Evolutionary conservation across 2,113 vertebrate genomes (phyloP).

Genomic region (Perca flavescens): DNA sequence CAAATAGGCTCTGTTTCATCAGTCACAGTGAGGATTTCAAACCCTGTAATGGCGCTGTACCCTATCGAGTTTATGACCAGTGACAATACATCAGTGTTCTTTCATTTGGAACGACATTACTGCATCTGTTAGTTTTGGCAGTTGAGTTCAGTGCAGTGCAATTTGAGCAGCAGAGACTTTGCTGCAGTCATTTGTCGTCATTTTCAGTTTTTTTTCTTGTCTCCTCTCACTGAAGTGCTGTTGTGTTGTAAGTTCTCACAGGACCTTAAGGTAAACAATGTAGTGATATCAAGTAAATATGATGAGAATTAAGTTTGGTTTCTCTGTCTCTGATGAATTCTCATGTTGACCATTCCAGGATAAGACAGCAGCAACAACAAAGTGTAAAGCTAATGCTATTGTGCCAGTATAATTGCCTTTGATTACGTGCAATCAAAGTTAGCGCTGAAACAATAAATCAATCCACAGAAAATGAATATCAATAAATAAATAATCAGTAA

Average conservation of each 20-base stretch:
- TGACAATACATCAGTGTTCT: conserved; percentile 81
- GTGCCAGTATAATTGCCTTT: background rate
- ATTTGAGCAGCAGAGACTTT: conserved; percentile 79
- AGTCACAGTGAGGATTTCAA: conserved; percentile 81
- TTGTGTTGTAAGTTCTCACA: conserved; percentile 36
- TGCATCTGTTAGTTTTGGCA: conserved; percentile 81
- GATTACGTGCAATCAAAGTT: background rate
- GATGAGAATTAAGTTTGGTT: background rate
- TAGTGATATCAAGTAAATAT: conserved; percentile 5
- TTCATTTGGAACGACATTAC: conserved; percentile 80
- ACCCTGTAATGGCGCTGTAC: conserved; percentile 75
- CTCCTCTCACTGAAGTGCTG: conserved; percentile 46
- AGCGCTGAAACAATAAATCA: background rate
- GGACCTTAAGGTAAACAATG: conserved; percentile 25
- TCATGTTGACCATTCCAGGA: background rate
- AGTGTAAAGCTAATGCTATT: background rate
- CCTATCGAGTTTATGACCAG: conserved; percentile 81
- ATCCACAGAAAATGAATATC: background rate
- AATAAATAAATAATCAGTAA: background rate
- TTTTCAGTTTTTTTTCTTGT: conserved; percentile 50
- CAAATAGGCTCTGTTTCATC: conserved; percentile 79
- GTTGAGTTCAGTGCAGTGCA: conserved; percentile 75
- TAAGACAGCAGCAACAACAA: background rate
- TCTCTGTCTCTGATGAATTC: background rate
- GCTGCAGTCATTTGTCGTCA: conserved; percentile 84